Evolutionary conservation across 2,888 invertebrate genomes (phyloP).

Genomic region (Erynnis tages): DNA sequence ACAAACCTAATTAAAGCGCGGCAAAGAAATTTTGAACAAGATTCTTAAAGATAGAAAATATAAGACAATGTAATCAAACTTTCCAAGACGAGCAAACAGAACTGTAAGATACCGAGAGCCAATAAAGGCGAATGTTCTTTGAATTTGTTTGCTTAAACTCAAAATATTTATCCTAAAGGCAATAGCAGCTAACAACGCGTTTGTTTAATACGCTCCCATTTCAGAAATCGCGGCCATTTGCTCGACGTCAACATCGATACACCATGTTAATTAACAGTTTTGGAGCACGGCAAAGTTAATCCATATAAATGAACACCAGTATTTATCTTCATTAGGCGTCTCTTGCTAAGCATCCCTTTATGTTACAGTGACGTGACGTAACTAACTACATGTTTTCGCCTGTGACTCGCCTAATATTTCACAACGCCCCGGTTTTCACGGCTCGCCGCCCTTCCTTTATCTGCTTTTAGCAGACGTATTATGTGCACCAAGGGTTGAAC

Average conservation of each 20-base stretch:
- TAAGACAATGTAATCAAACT: slow-evolving; percentile 9
- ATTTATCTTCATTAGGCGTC: slow-evolving; percentile 80
- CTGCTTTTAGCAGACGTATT: slow-evolving; percentile 72
- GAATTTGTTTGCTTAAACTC: slow-evolving; percentile 11
- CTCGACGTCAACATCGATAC: slow-evolving; percentile 27
- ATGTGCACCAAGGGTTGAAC: slow-evolving; percentile 73
- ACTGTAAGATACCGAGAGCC: slow-evolving; percentile 4
- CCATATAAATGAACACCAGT: slow-evolving; percentile 72
- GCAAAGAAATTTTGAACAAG: too few relatives aligned
- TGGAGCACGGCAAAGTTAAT: slow-evolving; percentile 68
- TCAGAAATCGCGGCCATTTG: slow-evolving; percentile 18
- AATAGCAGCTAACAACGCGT: slow-evolving; percentile 15
- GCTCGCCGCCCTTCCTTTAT: slow-evolving; percentile 72
- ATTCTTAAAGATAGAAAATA: too few relatives aligned
- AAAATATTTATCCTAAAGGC: slow-evolving; percentile 9
- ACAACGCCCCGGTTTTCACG: slow-evolving; percentile 73
- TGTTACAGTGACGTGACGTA: slow-evolving; percentile 69
- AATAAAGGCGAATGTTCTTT: slow-evolving; percentile 3
- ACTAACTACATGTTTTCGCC: slow-evolving; percentile 72
- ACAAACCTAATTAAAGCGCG: background rate
- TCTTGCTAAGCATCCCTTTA: slow-evolving; percentile 76
- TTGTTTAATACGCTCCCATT: slow-evolving; percentile 18
- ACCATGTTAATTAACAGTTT: slow-evolving; percentile 46
- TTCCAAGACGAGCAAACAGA: slow-evolving; percentile 15
- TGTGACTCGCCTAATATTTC: slow-evolving; percentile 77